Percentiles rank a stretch among this genome's conserved stretches.
These are phyloP conservation scores for Hyaena hyaena DNA, from an alignment of 2,113 vertebrate genomes.

Conservation along the genomic window DNA sequence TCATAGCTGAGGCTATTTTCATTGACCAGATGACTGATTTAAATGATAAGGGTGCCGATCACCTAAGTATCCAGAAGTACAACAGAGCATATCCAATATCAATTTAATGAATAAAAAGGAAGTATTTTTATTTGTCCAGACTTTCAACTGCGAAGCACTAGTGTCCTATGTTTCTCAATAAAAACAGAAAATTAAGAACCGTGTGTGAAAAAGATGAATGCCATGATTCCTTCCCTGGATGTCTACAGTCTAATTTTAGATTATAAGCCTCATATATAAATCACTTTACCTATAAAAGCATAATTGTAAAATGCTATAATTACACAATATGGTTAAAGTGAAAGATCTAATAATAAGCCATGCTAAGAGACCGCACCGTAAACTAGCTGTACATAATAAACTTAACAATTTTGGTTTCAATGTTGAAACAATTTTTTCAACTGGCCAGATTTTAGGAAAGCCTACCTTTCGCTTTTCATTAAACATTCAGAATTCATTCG, in stretches of 20 bases:
- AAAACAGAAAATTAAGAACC: background rate
- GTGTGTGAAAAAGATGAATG: background rate
- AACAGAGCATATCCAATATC: background rate
- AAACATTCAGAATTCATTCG: constrained; percentile 21
- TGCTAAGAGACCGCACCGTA: background rate
- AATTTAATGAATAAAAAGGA: background rate
- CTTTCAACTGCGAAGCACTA: background rate
- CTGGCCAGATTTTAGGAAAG: background rate
- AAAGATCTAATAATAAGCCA: background rate
- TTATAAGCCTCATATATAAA: background rate
- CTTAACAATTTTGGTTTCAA: background rate
- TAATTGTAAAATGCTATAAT: background rate
- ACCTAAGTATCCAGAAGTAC: background rate
- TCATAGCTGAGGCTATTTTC: background rate
- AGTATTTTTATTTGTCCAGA: background rate
- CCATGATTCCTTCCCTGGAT: rapidly evolving
- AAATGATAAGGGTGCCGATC: background rate
- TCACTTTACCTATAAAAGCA: background rate
- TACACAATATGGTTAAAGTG: background rate
- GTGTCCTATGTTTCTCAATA: background rate
- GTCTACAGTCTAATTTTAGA: background rate
- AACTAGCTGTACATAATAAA: background rate
- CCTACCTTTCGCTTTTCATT: constrained; percentile 36
- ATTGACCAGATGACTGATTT: background rate
- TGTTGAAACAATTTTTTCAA: background rate